Base-by-base conservation (phyloP, 2,797 vertebrate genomes). In the Cuniculus paca region DNA sequence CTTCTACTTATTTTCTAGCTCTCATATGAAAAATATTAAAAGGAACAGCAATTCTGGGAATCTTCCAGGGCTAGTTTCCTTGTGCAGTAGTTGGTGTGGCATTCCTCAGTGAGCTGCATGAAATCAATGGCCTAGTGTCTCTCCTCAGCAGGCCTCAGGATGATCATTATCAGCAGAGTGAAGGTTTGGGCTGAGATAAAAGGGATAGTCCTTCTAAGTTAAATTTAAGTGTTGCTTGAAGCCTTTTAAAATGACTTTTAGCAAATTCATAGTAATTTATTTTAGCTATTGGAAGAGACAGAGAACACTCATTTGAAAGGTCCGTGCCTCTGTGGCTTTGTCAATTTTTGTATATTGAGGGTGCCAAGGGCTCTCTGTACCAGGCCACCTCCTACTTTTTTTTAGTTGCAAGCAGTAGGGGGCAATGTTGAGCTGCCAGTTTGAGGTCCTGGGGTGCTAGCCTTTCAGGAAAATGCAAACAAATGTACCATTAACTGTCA, bases 391-490 rank as follows among this genome's bases (percentile, higher is more conserved):
- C 68, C 5, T 50, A 36, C 31, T 72, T 74, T 95, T 95, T 63
- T 63, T 79, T 61, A 68, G 28, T 3, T 87, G 4, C 1, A 1
- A 90, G 97, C 99, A 99, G 98, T 98, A 99, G 99, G 99, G 99
- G 99, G 99, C 99, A 99, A 98, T 99, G 99, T 99, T 99, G 99
- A 98, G 99, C 99, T 98, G 98, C 98, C 89, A 86, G 97, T 98
- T 77, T 39, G 58, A 34, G 54, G 63, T 58, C 45, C n/a, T 92
- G 34, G 14, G 93, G n/a, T 61, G 24, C 11, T 36, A 9, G 65
- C 60, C 96, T 96, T 97, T 95, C 85, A 16, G 83, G 95, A 97
- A 98, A 98, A 98, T 91, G 82, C 97, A 75, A 91, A 75, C 97
- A 98, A 98, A 98, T 92, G 93, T 72, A 91, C 98, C 97, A 97